Base-by-base conservation (phyloP, 1,140 invertebrate genomes). In the Drosophila seguyi region DNA sequence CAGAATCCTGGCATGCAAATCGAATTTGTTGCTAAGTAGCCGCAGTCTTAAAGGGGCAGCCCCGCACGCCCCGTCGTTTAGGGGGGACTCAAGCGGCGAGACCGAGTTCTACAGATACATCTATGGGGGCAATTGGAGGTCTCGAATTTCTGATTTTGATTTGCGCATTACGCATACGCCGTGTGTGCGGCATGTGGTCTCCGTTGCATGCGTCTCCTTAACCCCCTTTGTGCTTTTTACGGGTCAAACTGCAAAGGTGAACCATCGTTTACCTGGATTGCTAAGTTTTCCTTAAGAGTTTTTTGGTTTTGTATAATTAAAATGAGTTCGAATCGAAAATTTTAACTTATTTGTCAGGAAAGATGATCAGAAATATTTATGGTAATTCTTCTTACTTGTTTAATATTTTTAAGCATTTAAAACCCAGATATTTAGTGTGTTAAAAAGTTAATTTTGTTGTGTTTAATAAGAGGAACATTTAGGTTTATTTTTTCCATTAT, bases 1-100 rank as follows among this genome's bases (percentile, higher is more conserved):
- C 79, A 86, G 81, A 76, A 73, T 59, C 63, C 60, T 61, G 63
- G 59, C 47, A 59, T 67, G 79, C 74, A 85, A 88, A 90, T 85
- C 85, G 85, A 88, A 90, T 88, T 88, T 90, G 85, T 87, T 90
- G 81, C 85, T 90, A 90, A 88, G 85, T 90, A 84, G 85, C 84
- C 76, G 72, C 84, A 69, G 61, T 55, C 45, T 58, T 78, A 48
- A 44, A 68, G 48, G 57, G 50, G 29, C 60, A 44, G 18, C 25
- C 31, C n/a, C 39, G 1, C 39, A 10, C 48, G 16, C 2, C 25
- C n/a, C n/a, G 2, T 18, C 47, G 10, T 31, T 38, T 41, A 10
- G 20, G 42, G 13, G 27, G 27, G 27, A 27, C 29, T 36, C 22
- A 44, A 44, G 41, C 11, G 27, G 53, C 6, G 8, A 3, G 22